These are phyloP conservation scores for Siphamia tubifer DNA, from an alignment of 2,113 vertebrate genomes.

Conservation along the genomic window DNA sequence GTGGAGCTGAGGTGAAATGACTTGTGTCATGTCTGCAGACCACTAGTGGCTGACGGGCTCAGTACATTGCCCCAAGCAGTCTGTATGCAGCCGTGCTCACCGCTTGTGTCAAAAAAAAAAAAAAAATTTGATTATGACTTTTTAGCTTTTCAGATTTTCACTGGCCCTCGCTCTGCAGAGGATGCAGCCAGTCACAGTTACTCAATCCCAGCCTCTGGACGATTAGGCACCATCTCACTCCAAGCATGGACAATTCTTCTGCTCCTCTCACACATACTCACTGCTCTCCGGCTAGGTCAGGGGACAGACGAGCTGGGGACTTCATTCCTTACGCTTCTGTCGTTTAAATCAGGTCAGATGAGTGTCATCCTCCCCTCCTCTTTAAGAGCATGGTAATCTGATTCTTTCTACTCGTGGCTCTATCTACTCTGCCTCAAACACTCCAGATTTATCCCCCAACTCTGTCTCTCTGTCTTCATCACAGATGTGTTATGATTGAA, in stretches of 20 bases:
- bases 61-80: conserved; percentile 27
- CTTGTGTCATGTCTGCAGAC: conserved; percentile 65
- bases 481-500: conserved; percentile 69
- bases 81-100: background rate
- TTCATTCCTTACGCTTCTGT: conserved; percentile 78
- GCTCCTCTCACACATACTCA: conserved; percentile 43
- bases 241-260: conserved; percentile 69
- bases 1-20: conserved; percentile 69
- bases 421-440: conserved; percentile 39
- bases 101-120: conserved; percentile 31
- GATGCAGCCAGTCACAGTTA: conserved; percentile 63
- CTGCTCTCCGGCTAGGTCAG: conserved; percentile 52
- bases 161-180: conserved; percentile 15
- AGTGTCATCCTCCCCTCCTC: conserved; percentile 66
- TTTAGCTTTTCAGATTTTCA: conserved; percentile 61
- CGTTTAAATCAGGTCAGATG: conserved; percentile 73
- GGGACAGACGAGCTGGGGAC: conserved; percentile 55
- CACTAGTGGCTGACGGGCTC: conserved; percentile 53
- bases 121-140: conserved; percentile 61
- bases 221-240: conserved; percentile 73
- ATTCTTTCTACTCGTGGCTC: conserved; percentile 61
- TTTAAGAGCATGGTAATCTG: conserved; percentile 64
- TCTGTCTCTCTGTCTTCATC: conserved; percentile 52
- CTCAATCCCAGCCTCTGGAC: conserved; percentile 55
- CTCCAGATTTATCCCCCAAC: conserved; percentile 32